Evolutionary conservation across 2,113 vertebrate genomes (phyloP).

Genomic region (Neogobius melanostomus): DNA sequence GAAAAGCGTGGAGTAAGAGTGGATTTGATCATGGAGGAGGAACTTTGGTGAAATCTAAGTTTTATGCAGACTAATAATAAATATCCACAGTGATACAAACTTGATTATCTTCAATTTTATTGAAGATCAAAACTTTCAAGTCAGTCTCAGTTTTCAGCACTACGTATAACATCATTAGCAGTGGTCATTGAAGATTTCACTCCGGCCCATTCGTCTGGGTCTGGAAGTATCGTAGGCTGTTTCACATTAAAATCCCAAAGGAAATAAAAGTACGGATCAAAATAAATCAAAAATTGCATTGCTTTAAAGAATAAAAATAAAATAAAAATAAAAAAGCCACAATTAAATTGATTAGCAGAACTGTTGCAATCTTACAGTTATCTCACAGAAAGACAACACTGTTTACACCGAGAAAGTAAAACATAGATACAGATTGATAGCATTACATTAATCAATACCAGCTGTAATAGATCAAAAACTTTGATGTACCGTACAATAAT

Average conservation of each 20-base stretch:
- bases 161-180: conserved; percentile 68
- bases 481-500: neutral
- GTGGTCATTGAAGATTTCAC: conserved; percentile 61
- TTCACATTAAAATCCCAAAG: conserved; percentile 73
- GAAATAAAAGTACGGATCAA: conserved; percentile 25
- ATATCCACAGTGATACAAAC: neutral
- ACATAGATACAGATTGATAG: conserved; percentile 14
- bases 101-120: conserved; percentile 73
- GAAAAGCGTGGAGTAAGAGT: too few relatives aligned
- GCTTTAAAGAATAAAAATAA: conserved; percentile 56
- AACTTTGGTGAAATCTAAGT: neutral
- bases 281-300: conserved; percentile 50
- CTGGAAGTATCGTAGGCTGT: conserved; percentile 39
- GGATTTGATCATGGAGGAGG: too few relatives aligned
- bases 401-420: conserved; percentile 10
- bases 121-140: conserved; percentile 76
- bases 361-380: conserved; percentile 2
- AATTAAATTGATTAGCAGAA: conserved; percentile 33
- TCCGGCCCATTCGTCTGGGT: conserved; percentile 28
- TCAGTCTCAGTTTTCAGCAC: conserved; percentile 70
- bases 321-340: conserved; percentile 23
- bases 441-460: conserved; percentile 11
- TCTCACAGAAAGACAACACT: neutral
- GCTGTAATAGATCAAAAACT: neutral
- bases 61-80: neutral